These are phyloP conservation scores for Himalopsyche kuldschensis DNA, from an alignment of 2,888 invertebrate species.

Conservation along the genomic window DNA sequence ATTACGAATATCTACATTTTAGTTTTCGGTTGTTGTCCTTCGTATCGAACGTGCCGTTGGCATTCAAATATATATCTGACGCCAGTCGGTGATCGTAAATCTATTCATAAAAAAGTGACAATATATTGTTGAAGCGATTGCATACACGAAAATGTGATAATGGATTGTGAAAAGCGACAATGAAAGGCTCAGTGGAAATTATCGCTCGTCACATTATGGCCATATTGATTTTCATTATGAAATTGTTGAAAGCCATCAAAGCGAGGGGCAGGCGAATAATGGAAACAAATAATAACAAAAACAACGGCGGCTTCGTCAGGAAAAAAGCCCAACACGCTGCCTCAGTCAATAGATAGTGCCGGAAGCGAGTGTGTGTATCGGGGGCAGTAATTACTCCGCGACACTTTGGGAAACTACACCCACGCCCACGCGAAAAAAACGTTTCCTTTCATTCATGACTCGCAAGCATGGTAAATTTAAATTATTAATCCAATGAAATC, in stretches of 20 bases:
- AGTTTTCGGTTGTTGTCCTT: too few relatives aligned
- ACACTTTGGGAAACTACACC: background rate
- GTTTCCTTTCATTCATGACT: too few relatives aligned
- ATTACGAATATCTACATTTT: too few relatives aligned
- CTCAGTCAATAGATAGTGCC: background rate
- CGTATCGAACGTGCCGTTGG: too few relatives aligned
- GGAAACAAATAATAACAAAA: background rate
- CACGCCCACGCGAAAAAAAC: too few relatives aligned
- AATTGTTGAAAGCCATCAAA: background rate
- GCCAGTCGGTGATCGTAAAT: too few relatives aligned
- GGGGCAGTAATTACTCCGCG: background rate
- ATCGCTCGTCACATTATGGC: background rate
- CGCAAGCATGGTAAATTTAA: too few relatives aligned
- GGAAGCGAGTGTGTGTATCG: background rate
- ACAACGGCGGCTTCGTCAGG: background rate
- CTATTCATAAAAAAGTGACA: too few relatives aligned
- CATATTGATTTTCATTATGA: slow-evolving; percentile 11
- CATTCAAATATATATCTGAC: too few relatives aligned
- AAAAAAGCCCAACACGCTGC: background rate
- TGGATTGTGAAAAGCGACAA: background rate
- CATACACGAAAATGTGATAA: background rate
- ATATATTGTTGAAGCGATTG: background rate
- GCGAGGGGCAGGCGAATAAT: background rate
- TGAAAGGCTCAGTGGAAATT: background rate
- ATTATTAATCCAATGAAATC: too few relatives aligned